Base-by-base conservation (phyloP, 2,888 invertebrate genomes). In the Coelopa pilipes region DNA sequence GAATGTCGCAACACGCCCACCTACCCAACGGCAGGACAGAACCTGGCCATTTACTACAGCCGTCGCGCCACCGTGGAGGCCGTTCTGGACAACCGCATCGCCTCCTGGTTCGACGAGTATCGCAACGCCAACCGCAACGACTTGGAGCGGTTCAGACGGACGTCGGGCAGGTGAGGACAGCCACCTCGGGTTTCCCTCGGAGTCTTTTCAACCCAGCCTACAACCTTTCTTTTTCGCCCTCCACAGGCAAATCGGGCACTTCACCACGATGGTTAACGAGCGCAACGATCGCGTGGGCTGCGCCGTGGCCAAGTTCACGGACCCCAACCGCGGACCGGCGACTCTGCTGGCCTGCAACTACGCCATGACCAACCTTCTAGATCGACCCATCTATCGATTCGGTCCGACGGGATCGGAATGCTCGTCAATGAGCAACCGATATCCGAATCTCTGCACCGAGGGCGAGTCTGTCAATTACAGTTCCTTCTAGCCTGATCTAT, bases 21-120 rank as follows among this genome's bases (percentile, higher is more conserved):
- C 12, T 85, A 82, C 69, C 65, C 72, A 10, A 81, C 77, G 72
- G 63, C 83, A 12, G 85, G 86, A 0, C 85, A 85, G 75, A 84
- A 85, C 73, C 72, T 85, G 19, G 46, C 46, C 15, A 34, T 70
- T 0, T 53, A n/a, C 34, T 34, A 34, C 34, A 34, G 34, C 34
- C 2, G 34, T 7, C 34, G 34, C 34, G 34, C 34, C 34, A 34
- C 4, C 7, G 34, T 34, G 34, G 7, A 2, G 34, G 34, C 2
- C 34, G 34, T 34, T 7, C 34, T 34, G 34, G 7, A 34, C 34
- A 34, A 12, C 78, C 78, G 77, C 34, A 34, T 34, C 34, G 34
- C 34, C 34, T 34, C 34, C 34, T 84, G 84, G 84, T 85, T 80
- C 78, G n/a, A 1, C 1, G 84, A 85, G 73, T 76, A 79, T 5